Percentiles rank a stretch among this genome's conserved stretches.
Conservation (phyloP, 2,113 vertebrate species). For the Herpetotheres cachinnans region DNA sequence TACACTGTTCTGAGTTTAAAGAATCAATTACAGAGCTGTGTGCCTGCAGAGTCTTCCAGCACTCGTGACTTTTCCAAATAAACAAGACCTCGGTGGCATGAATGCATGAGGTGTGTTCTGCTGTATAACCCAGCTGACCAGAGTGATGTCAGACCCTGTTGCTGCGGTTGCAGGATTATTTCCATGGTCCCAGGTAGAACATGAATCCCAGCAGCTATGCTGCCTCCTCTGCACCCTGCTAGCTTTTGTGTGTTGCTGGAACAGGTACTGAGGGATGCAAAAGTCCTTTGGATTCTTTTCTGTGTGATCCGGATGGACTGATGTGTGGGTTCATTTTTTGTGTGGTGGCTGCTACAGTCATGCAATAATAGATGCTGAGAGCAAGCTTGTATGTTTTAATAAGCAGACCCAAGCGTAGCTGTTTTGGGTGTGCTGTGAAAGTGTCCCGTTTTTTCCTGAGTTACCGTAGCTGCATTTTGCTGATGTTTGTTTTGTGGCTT, state of each 20-base stretch:
- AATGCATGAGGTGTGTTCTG: background rate
- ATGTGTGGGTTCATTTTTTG: background rate
- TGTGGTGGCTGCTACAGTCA: background rate
- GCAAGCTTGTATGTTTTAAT: background rate
- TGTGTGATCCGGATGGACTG: background rate
- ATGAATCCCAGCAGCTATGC: rapidly evolving
- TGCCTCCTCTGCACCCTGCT: rapidly evolving
- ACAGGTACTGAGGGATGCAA: background rate
- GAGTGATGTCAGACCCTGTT: background rate
- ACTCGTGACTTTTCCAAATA: background rate
- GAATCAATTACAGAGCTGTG: background rate
- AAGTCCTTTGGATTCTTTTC: background rate
- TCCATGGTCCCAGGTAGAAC: background rate
- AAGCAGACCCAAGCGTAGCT: background rate
- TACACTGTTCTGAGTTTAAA: background rate
- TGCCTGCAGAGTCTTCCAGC: background rate
- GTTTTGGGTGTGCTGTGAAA: background rate
- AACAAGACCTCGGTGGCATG: background rate
- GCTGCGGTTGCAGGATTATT: rapidly evolving
- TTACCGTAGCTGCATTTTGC: background rate
- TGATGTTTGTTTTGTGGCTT: background rate
- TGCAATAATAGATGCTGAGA: background rate
- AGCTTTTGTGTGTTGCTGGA: background rate
- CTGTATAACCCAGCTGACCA: rapidly evolving
- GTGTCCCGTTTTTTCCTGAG: rapidly evolving